Evolutionary conservation across 92 coral and sea anemone species (phyloP).

Genomic region (Zoanthus sansibaricus): DNA sequence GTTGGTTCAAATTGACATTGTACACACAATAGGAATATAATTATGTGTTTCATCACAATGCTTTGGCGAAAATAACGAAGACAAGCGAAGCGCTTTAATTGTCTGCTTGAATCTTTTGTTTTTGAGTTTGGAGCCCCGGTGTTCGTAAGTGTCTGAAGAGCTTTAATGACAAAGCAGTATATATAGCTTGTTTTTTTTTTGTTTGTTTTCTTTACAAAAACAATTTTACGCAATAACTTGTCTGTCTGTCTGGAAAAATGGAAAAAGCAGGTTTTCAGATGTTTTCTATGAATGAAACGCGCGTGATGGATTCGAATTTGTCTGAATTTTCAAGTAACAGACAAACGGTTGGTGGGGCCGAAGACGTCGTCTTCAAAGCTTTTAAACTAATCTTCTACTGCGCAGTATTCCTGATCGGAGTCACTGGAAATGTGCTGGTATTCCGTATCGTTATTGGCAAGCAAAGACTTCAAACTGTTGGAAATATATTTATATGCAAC

Average conservation of each 20-base stretch:
- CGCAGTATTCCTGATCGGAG: conserved; percentile 79
- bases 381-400: conserved; percentile 77
- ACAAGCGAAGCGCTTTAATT: too few species aligned
- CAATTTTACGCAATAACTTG: neutral
- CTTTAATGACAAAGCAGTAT: neutral
- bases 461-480: conserved; percentile 80
- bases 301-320: neutral
- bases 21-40: too few species aligned
- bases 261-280: neutral
- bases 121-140: too few species aligned
- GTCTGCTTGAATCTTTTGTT: too few species aligned
- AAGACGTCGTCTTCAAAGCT: conserved; percentile 49
- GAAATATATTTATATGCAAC: conserved; percentile 84
- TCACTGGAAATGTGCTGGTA: conserved; percentile 78
- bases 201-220: neutral
- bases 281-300: neutral
- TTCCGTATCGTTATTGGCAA: conserved; percentile 80
- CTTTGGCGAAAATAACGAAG: too few species aligned
- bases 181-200: neutral
- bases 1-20: too few species aligned
- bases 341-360: neutral
- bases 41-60: too few species aligned
- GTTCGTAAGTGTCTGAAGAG: neutral
- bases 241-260: neutral
- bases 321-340: neutral